Conservation (phyloP, 2,888 invertebrate genomes). For the Corbicula japonica region DNA sequence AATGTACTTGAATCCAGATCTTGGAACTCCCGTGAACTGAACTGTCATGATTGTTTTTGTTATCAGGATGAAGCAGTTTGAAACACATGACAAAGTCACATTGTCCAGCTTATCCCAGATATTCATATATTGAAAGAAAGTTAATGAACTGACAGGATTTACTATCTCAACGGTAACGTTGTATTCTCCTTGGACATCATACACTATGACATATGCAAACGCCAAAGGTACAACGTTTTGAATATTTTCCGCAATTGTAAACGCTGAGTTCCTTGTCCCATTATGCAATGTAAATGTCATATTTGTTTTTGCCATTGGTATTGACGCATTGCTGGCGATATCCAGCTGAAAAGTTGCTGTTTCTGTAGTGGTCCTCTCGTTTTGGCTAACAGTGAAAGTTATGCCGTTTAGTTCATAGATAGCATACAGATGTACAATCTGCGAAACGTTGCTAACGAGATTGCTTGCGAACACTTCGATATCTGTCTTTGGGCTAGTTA, state of each 20-base stretch:
- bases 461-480: slow-evolving; percentile 40
- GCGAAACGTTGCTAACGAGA: slow-evolving; percentile 44
- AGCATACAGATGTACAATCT: slow-evolving; percentile 31
- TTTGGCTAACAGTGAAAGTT: slow-evolving; percentile 23
- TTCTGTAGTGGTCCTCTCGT: slow-evolving; percentile 40
- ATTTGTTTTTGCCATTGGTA: no score
- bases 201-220: slow-evolving; percentile 13
- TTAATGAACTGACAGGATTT: slow-evolving; percentile 34
- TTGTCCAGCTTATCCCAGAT: slow-evolving; percentile 53
- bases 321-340: background rate
- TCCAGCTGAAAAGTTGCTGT: slow-evolving; percentile 31
- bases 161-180: slow-evolving; percentile 28
- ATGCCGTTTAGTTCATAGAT: slow-evolving; percentile 54
- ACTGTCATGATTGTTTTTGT: slow-evolving; percentile 56
- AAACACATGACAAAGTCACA: slow-evolving; percentile 36
- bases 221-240: background rate
- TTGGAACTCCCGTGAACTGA: slow-evolving; percentile 50
- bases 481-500: slow-evolving; percentile 35
- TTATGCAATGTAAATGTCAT: slow-evolving; percentile 35
- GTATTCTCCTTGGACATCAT: slow-evolving; percentile 52
- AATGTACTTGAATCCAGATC: slow-evolving; percentile 50
- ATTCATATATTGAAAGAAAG: slow-evolving; percentile 14
- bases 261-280: slow-evolving; percentile 33
- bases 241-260: background rate
- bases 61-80: slow-evolving; percentile 47